Base-by-base conservation (phyloP, 2,797 vertebrate genomes). In the Vultur gryphus region DNA sequence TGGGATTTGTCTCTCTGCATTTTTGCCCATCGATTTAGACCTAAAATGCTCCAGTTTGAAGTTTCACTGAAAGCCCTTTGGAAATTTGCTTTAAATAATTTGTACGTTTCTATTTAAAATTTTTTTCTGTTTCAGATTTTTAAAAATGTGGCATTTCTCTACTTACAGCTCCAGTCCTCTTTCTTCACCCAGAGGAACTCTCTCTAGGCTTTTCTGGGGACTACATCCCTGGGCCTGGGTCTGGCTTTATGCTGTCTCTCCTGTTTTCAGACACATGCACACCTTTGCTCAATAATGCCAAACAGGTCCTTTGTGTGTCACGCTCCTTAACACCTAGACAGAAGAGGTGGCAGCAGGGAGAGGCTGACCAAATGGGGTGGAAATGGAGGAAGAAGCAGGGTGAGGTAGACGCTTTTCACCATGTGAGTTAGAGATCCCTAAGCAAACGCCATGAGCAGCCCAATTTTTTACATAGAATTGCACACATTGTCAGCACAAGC, bases 291-390 rank as follows among this genome's bases (percentile, higher is more conserved):
- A 76, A 16, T 7, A 58, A 69, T 13, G 7, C 21, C 28, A 17
- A 70, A 55, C 17, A 84, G 13, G 29, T 65, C 18, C 8, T 52
- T 75, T 41, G 12, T 0, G 0, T 25, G n/a, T 44, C 54, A 73
- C 0, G 0, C 7, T 31, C 57, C 41, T 54, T 81, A 51, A 66
- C 41, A 58, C 16, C 24, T 23, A 31, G 26, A 35, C 24, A 78
- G 66, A 90, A 75, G 13, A 80, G 11, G 10, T 17, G n/a, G 21
- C 43, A 86, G 48, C 16, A 59, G 21, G 21, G 21, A 93, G 8
- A 79, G 11, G 19, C 13, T 48, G 73, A 66, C 14, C 25, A 87
- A 75, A 87, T 24, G 7, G 6, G 4, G 26, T 58, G 39, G 39
- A 79, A 87, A 76, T 13, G 35, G 26, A 84, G 11, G 17, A 90